Conservation (phyloP, 1,140 invertebrate species). For the Octopus sinensis region DNA sequence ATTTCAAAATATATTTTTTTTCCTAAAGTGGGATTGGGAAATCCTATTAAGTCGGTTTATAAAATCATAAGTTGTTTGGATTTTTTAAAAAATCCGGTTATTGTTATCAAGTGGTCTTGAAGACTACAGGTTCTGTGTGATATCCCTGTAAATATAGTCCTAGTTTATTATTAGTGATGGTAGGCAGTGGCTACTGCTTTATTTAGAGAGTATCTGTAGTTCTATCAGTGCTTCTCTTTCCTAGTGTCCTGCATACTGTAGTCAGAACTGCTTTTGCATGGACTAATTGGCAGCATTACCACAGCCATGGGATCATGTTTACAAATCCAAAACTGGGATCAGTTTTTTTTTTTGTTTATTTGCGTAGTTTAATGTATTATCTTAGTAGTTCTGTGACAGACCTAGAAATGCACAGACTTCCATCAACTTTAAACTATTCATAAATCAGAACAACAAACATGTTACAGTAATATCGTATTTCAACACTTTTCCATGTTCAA, state of each 20-base stretch:
- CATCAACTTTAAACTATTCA: too few relatives aligned
- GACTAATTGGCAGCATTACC: neutral
- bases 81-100: too few relatives aligned
- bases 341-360: neutral
- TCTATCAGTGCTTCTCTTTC: neutral
- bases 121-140: too few relatives aligned
- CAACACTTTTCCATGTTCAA: too few relatives aligned
- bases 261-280: neutral
- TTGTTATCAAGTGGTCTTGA: too few relatives aligned
- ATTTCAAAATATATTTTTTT: too few relatives aligned
- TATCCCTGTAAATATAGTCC: too few relatives aligned
- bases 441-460: too few relatives aligned
- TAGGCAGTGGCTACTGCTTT: neutral
- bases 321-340: neutral
- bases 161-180: neutral
- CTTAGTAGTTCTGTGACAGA: constrained; percentile 2
- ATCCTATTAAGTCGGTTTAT: too few relatives aligned
- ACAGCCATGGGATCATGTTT: neutral
- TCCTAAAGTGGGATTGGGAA: too few relatives aligned
- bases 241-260: constrained; percentile 1
- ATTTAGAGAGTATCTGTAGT: neutral
- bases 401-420: neutral
- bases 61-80: too few relatives aligned
- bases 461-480: too few relatives aligned
- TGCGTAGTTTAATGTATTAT: neutral